These are phyloP conservation scores for Ficedula albicollis DNA, from an alignment of 2,797 vertebrate species.

Conservation along the genomic window DNA sequence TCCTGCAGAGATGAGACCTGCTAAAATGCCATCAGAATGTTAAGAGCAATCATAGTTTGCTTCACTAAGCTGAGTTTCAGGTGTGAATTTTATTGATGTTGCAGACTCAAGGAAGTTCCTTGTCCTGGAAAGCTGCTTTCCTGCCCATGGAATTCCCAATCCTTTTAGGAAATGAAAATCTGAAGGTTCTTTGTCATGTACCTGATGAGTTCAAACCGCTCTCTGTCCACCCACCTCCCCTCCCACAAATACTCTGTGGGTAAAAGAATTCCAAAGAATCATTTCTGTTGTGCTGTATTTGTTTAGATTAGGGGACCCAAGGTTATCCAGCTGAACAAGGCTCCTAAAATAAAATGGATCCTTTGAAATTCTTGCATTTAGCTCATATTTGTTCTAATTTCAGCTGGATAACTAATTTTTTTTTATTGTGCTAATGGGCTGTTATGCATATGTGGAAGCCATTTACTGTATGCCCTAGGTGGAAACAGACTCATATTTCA, in stretches of 20 bases:
- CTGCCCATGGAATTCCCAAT: background rate
- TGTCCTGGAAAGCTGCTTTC: background rate
- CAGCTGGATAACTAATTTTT: constrained; percentile 18
- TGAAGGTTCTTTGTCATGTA: background rate
- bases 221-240: background rate
- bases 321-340: background rate
- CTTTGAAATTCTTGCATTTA: constrained; percentile 21
- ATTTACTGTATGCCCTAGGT: constrained; percentile 27
- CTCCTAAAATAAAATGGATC: background rate
- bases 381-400: constrained; percentile 11
- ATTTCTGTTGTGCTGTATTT: background rate
- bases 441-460: constrained; percentile 49
- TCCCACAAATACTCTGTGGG: background rate
- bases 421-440: constrained; percentile 54
- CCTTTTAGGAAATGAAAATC: background rate
- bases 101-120: background rate
- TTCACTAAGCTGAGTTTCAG: background rate
- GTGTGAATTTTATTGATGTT: background rate
- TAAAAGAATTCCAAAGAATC: background rate
- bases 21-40: background rate
- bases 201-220: background rate
- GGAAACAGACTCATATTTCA: constrained; percentile 40
- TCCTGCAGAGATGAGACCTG: background rate
- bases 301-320: background rate
- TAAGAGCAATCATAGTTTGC: background rate